A percentile compares a stretch with the other conserved stretches of the same genome.
These are phyloP conservation scores for Tachycineta bicolor DNA, from an alignment of 2,113 vertebrate species.

Conservation along the genomic window DNA sequence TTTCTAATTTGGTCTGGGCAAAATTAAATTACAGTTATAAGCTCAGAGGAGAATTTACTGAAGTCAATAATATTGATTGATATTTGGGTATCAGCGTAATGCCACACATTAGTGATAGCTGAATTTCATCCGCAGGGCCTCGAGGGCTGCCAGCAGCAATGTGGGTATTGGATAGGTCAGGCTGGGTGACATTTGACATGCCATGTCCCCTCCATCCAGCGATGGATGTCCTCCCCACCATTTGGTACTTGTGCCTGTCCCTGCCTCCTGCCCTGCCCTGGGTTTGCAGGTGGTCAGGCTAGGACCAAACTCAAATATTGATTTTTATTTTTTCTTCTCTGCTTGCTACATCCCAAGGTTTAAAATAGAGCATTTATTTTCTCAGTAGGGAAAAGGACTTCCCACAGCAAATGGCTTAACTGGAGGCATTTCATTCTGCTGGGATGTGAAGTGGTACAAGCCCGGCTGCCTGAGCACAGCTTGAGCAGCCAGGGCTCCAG, in stretches of 20 bases:
- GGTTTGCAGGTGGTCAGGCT: neutral
- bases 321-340: neutral
- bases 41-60: constrained; percentile 26
- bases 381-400: neutral
- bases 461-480: neutral
- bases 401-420: neutral
- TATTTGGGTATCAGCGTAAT: constrained; percentile 18
- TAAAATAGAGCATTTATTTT: neutral
- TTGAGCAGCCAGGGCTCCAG: neutral
- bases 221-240: neutral
- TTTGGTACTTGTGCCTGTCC: neutral
- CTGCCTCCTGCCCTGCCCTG: neutral
- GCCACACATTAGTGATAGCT: constrained; percentile 24
- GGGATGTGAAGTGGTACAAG: neutral
- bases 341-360: neutral
- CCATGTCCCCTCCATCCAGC: neutral
- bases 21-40: constrained; percentile 50
- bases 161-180: neutral
- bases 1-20: neutral
- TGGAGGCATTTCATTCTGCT: neutral
- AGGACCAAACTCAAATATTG: neutral
- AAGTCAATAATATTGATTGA: constrained; percentile 66
- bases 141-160: neutral
- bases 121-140: neutral
- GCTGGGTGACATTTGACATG: neutral